A percentile compares a stretch with the other conserved stretches of the same genome.
Conservation (phyloP, 2,113 vertebrate genomes). For the Bambusicola thoracicus region DNA sequence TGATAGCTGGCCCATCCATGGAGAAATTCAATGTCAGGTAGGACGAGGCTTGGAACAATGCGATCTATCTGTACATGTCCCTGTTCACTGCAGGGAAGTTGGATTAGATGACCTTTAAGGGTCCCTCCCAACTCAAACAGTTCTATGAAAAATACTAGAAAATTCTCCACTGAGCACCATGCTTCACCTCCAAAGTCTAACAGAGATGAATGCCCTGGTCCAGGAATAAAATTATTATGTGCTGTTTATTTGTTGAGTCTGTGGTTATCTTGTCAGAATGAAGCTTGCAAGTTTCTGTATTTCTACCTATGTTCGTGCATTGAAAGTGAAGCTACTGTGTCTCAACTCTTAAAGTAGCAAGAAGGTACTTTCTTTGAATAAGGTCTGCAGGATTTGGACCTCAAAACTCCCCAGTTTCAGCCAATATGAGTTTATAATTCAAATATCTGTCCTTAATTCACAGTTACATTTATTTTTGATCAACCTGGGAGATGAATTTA, state of each 20-base stretch:
- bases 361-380: not conserved
- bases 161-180: not conserved
- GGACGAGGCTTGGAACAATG: too few species aligned
- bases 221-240: slow-evolving; percentile 2
- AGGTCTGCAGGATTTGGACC: not conserved
- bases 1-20: too few species aligned
- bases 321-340: not conserved
- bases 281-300: slow-evolving; percentile 11
- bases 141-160: not conserved
- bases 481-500: not conserved
- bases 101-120: too few species aligned
- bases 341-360: not conserved
- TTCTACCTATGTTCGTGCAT: not conserved
- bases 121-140: too few species aligned
- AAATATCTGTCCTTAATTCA: not conserved
- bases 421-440: not conserved
- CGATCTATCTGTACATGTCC: too few species aligned
- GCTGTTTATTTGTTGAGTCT: slow-evolving; percentile 48
- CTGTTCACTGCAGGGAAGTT: too few species aligned
- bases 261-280: not conserved
- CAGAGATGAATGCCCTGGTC: slow-evolving; percentile 9
- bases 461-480: not conserved
- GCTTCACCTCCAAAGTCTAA: slow-evolving; percentile 11
- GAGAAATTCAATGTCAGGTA: too few species aligned
- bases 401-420: not conserved